Base-by-base conservation (phyloP, 2,888 invertebrate genomes). In the Melipona bicolor region DNA sequence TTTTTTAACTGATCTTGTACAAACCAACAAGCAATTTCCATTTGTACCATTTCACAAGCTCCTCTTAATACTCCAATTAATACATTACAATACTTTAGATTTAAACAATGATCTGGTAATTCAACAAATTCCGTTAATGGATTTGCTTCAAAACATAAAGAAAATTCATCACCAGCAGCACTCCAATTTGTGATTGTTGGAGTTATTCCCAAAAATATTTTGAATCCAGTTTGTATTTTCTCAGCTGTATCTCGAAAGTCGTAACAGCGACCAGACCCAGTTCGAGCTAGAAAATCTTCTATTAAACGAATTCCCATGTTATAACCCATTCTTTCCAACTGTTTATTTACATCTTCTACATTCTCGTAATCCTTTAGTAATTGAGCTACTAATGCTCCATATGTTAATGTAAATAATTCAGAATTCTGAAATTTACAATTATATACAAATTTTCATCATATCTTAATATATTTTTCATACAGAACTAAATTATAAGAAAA, bases 211-310 rank as follows among this genome's bases (percentile, higher is more conserved):
- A 99, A 95, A 94, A 92, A 94, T 88, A 94, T 93, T 89, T 93
- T 93, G 87, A 97, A 97, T 3, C 96, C 96, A 85, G 97, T 97
- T 93, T 98, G 98, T 89, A 98, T 97, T 94, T 98, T 98, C 93
- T 99, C 99, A 64, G 99, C 99, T 0, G 99, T 99, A 93, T 99
- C 99, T 91, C 98, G 96, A 95, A 99, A 97, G 95, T 99, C 99
- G 92, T 98, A 96, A 94, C 99, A 99, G 65, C 99, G 96, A 0
- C 97, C 97, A 4, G 98, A 97, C 75, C 97, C 97, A 32, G 98
- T 99, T 90, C 99, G 96, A 0, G 99, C 99, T 17, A 99, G 95
- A 92, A 99, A 99, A 94, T 99, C 99, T 95, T 99, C 99, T 84
- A 99, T 99, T 61, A 99, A 95, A 67, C 99, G 96, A 75, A 99